Evolutionary conservation across 2,797 vertebrate genomes (phyloP), one percentile per base, ranked within the genome.

Genomic region (Fringilla coelebs): DNA sequence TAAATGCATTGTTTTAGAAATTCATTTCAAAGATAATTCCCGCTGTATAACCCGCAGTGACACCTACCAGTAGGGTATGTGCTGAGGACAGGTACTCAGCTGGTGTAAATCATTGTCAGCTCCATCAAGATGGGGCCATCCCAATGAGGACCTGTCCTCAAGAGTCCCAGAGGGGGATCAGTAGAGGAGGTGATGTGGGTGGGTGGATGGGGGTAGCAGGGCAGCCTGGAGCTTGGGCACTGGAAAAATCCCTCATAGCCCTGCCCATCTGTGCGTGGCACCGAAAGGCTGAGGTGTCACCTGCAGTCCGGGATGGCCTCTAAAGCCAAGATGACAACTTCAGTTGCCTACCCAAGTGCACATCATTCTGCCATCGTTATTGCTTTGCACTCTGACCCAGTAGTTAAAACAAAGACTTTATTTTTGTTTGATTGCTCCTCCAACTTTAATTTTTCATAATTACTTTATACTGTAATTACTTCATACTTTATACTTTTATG

Each of bases 1-100:
- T 97, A 97, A 97, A 91, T 6, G 34, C 81, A 96, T 97, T 97
- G 96, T 96, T 96, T 97, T 78, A 95, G 90, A 82, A 93, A 90
- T 77, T 88, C 54, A 49, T 89, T 95, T 92, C 73, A 88, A 92
- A 86, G 73, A 88, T 87, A 34, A 81, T 93, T 88, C 63, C 34
- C 2, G 9, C 46, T 60, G 80, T 57, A 49, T 78, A 87, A 85
- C 22, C 28, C 87, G 41, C 63, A 73, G 32, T 75, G 32, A 16
- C 18, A 57, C 41, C 24, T 4, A 45, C n/a, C 45, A 34, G 63
- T 2, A 45, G 51, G n/a, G 31, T 36, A 26, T 3, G 7, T 1
- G 8, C 41, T 8, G 8, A 83, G 78, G 48, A 52, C 43, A 63
- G 61, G 46, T 52, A 11, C 61, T 54, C 54, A 55, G 68, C 45